Percentiles rank a stretch among this genome's conserved stretches.
Conservation (phyloP, 2,797 vertebrate species). For the Chaetophractus vellerosus region DNA sequence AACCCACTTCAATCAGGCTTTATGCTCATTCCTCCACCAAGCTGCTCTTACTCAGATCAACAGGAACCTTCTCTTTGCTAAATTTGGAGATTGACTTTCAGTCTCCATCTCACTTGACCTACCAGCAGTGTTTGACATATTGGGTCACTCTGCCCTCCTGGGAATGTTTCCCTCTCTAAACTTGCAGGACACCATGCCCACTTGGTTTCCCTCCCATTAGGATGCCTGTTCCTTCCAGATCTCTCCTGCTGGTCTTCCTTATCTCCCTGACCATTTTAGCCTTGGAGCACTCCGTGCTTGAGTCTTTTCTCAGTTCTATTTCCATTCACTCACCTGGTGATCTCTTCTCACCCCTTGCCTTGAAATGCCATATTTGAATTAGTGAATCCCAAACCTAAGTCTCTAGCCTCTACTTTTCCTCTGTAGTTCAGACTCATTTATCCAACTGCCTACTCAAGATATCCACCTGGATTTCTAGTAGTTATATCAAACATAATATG, state of each 20-base stretch:
- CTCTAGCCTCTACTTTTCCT: background rate
- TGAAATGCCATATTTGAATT: background rate
- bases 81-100: background rate
- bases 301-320: background rate
- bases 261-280: background rate
- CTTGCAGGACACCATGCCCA: accelerated
- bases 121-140: background rate
- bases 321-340: background rate
- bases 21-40: background rate
- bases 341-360: background rate
- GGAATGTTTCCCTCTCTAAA: background rate
- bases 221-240: accelerated
- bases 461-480: background rate
- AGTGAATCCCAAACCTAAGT: background rate
- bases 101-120: background rate
- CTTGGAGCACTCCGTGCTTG: background rate
- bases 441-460: background rate
- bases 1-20: background rate
- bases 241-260: background rate
- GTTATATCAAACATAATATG: background rate
- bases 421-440: background rate
- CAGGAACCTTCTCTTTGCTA: background rate
- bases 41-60: background rate
- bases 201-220: background rate
- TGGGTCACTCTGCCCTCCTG: background rate